Evolutionary conservation across 2,797 vertebrate species (phyloP).

Genomic region (Catharus ustulatus): DNA sequence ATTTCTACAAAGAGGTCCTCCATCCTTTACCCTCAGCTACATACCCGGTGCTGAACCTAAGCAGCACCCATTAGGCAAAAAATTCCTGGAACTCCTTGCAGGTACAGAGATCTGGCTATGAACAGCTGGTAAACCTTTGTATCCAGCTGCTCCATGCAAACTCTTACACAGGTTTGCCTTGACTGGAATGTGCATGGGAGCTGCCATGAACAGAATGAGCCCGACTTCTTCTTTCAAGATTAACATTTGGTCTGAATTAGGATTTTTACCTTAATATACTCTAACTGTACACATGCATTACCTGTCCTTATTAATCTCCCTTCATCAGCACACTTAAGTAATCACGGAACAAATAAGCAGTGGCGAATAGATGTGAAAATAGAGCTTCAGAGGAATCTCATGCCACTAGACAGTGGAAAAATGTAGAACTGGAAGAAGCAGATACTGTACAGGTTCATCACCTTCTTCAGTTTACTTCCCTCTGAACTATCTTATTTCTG

Average conservation of each 20-base stretch:
- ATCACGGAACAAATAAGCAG: not conserved
- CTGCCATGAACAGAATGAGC: not conserved
- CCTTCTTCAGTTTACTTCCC: not conserved
- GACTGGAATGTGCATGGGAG: fast-evolving
- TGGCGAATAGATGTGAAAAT: not conserved
- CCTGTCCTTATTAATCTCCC: not conserved
- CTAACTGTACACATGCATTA: not conserved
- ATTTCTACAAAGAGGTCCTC: fast-evolving
- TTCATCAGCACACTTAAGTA: not conserved
- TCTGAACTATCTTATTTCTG: not conserved
- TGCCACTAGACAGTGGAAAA: not conserved
- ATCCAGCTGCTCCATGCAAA: not conserved
- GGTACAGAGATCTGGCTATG: not conserved
- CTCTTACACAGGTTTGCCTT: not conserved
- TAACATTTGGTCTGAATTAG: not conserved
- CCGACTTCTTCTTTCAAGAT: not conserved
- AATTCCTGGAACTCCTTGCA: not conserved
- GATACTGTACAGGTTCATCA: not conserved
- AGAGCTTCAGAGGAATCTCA: not conserved
- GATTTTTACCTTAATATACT: not conserved
- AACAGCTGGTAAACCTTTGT: not conserved
- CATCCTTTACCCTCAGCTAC: fast-evolving
- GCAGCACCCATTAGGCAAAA: not conserved
- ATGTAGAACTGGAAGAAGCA: not conserved
- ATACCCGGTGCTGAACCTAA: not conserved